phyloP scores from a whole-genome alignment of 1,140 invertebrate genomes.

The Polypedilum pembai region DNA sequence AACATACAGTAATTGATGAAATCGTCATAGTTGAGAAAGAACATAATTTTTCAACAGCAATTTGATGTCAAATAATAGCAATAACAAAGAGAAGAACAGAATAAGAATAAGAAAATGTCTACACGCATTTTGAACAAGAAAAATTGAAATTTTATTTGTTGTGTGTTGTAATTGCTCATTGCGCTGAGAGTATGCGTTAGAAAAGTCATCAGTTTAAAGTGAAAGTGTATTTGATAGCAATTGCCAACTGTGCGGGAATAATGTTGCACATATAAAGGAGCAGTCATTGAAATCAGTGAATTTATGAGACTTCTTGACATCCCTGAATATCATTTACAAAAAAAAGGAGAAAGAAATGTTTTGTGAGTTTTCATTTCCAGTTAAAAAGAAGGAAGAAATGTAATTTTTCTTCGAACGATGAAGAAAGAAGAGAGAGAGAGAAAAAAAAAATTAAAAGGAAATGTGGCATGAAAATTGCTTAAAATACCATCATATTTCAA shows the following conservation, averaged over 20 bases:
- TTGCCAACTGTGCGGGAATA: neutral
- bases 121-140: constrained; percentile 19
- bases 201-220: neutral
- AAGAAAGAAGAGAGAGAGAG: neutral
- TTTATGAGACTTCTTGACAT: constrained; percentile 1
- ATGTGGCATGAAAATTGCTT: constrained; percentile 25
- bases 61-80: neutral
- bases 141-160: constrained; percentile 25
- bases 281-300: neutral
- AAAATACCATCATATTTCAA: constrained; percentile 28
- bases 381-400: neutral
- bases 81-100: neutral
- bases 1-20: constrained; percentile 15
- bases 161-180: constrained; percentile 23
- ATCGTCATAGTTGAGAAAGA: neutral
- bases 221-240: constrained; percentile 16
- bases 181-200: neutral
- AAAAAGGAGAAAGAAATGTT: neutral
- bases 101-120: neutral
- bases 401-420: constrained; percentile 8
- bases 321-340: constrained; percentile 23
- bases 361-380: constrained; percentile 1
- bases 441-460: constrained; percentile 25
- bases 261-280: neutral
- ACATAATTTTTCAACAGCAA: neutral